These are phyloP conservation scores for Nomia melanderi DNA, from an alignment of 1,140 invertebrate species.

Conservation along the genomic window DNA sequence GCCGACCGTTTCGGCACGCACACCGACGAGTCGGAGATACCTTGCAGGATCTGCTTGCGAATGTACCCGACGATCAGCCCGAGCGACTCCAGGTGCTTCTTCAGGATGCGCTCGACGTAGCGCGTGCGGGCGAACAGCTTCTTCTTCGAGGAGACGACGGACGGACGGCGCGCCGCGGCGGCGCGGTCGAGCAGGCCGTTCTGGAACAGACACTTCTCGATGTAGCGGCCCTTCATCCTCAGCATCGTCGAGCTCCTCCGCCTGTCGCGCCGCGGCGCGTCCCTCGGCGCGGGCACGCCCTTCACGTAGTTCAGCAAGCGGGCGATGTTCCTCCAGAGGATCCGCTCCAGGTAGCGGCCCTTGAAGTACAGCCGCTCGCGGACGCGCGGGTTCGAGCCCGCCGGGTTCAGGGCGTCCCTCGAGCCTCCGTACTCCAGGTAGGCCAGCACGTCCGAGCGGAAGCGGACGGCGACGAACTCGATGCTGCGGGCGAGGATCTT, in stretches of 20 bases:
- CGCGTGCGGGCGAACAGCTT: conserved; percentile 29
- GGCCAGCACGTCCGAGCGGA: background rate
- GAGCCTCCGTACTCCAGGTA: background rate
- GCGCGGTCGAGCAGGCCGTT: background rate
- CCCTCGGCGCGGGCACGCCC: background rate
- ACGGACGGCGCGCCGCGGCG: background rate
- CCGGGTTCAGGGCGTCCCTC: background rate
- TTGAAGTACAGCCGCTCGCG: conserved; percentile 38
- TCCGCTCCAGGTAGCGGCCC: conserved; percentile 38
- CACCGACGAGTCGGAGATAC: conserved; percentile 14
- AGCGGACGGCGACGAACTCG: conserved; percentile 8
- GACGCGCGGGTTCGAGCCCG: background rate
- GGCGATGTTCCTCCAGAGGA: conserved; percentile 28
- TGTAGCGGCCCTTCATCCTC: conserved; percentile 52
- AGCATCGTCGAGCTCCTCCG: conserved; percentile 11
- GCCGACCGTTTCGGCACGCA: background rate
- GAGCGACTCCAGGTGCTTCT: conserved; percentile 38
- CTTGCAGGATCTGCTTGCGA: conserved; percentile 24
- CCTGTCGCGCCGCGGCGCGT: background rate
- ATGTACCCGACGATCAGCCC: conserved; percentile 30
- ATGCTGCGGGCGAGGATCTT: conserved; percentile 30
- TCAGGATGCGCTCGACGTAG: conserved; percentile 44
- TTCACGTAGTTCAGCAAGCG: conserved; percentile 21
- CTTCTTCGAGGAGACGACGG: conserved; percentile 9
- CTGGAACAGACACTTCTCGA: conserved; percentile 44